Percentiles rank a stretch among this genome's conserved stretches.
Evolutionary conservation across 2,888 invertebrate species (phyloP).

Genomic region (Drosophila pullipes): DNA sequence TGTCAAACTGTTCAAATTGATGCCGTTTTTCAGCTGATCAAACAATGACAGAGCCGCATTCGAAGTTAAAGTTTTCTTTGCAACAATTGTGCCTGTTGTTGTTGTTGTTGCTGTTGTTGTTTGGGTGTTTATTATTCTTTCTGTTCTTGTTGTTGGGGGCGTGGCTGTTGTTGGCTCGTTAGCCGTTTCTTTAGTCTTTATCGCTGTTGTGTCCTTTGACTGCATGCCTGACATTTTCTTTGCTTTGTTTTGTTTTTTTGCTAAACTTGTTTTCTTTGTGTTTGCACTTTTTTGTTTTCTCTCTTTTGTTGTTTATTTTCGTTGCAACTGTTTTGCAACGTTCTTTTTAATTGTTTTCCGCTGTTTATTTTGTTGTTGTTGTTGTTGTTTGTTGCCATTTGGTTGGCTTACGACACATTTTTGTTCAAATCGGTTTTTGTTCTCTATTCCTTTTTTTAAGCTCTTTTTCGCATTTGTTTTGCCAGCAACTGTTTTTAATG

Average conservation of each 20-base stretch:
- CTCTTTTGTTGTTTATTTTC: conserved; percentile 27
- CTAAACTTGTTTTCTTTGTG: conserved; percentile 23
- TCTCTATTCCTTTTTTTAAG: conserved; percentile 3
- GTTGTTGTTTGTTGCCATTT: conserved; percentile 39
- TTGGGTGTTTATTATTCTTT: conserved; percentile 12
- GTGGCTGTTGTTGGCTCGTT: conserved; percentile 26
- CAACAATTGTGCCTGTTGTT: conserved; percentile 31
- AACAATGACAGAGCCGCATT: conserved; percentile 76
- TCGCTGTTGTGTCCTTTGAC: conserved; percentile 39
- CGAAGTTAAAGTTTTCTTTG: conserved; percentile 62
- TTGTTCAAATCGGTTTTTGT: conserved; percentile 18
- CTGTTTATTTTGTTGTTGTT: conserved; percentile 27
- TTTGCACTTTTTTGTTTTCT: conserved; percentile 46
- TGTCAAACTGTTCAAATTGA: conserved; percentile 75
- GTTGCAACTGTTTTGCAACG: conserved; percentile 33
- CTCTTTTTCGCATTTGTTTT: conserved; percentile 17
- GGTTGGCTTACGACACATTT: conserved; percentile 41
- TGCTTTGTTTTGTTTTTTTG: conserved; percentile 19
- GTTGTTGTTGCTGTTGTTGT: conserved; percentile 19
- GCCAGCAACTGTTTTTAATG: background rate
- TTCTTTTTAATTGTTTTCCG: conserved; percentile 32
- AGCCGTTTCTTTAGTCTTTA: conserved; percentile 47
- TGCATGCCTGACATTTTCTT: conserved; percentile 64
- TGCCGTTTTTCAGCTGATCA: conserved; percentile 83
- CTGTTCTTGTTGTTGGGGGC: conserved; percentile 13